Conservation (phyloP, 2,113 vertebrate genomes). For the Telmatochromis sp. region DNA sequence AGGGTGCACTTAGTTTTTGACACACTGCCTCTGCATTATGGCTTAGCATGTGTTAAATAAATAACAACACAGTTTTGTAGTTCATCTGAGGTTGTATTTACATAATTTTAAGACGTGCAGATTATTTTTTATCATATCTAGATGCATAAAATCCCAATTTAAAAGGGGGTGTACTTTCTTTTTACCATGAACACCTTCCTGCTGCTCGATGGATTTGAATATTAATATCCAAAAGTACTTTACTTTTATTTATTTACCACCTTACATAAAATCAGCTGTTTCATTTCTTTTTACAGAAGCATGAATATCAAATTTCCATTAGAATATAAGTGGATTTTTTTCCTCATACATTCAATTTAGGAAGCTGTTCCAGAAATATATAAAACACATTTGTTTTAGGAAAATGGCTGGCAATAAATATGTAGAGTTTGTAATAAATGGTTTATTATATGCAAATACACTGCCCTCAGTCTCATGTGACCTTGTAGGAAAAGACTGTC, state of each 20-base stretch:
- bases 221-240: background rate
- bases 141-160: background rate
- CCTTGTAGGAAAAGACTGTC: background rate
- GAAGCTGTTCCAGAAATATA: background rate
- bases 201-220: background rate
- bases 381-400: background rate
- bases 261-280: background rate
- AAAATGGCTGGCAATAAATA: background rate
- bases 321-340: background rate
- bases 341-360: background rate
- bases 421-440: background rate
- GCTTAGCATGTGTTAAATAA: background rate
- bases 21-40: background rate
- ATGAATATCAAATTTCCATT: background rate
- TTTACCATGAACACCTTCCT: background rate
- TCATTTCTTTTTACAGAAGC: background rate
- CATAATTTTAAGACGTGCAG: background rate
- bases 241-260: background rate
- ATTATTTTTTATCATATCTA: background rate
- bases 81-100: background rate
- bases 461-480: background rate
- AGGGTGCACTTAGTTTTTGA: background rate
- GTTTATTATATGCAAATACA: background rate
- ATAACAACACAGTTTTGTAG: background rate
- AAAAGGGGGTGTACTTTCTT: background rate